A percentile compares a stretch with the other conserved stretches of the same genome.
These are phyloP conservation scores for Typhlomys cinereus DNA, from an alignment of 2,113 vertebrate genomes.

Conservation along the genomic window DNA sequence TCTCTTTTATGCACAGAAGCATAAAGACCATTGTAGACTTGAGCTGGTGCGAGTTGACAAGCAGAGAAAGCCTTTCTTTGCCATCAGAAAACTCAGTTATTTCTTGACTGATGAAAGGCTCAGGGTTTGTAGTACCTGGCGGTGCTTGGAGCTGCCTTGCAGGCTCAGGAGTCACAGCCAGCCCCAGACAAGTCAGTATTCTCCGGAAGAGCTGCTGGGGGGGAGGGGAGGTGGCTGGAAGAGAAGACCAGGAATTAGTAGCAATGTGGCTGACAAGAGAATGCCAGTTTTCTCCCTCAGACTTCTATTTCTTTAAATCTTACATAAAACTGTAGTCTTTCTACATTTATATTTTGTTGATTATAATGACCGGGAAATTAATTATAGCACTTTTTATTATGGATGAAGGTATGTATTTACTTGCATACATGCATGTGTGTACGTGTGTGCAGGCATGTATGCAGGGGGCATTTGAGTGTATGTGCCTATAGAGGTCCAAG, in stretches of 20 bases:
- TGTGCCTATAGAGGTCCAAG: too few species aligned
- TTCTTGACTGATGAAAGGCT: constrained; percentile 46
- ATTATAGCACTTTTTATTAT: not conserved
- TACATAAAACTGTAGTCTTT: not conserved
- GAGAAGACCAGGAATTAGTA: not conserved
- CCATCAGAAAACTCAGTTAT: constrained; percentile 30
- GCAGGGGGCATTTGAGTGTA: too few species aligned
- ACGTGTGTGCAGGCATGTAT: too few species aligned
- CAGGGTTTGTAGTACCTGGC: not conserved
- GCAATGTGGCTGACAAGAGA: not conserved
- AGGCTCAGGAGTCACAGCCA: constrained; percentile 11
- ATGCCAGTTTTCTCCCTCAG: not conserved
- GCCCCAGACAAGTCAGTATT: not conserved
- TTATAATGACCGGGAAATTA: not conserved
- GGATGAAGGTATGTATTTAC: constrained; percentile 31
- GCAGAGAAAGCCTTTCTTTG: constrained; percentile 58
- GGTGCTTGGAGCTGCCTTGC: constrained; percentile 46
- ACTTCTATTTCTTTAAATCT: constrained; percentile 44
- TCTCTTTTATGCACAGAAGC: not conserved
- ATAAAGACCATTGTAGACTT: constrained; percentile 48
- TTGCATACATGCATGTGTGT: too few species aligned
- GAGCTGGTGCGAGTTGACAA: not conserved
- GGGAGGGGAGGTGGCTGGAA: not conserved
- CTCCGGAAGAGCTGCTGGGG: not conserved
- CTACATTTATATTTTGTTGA: constrained; percentile 11